Evolutionary conservation across 1,140 invertebrate genomes (phyloP).

Genomic region (Drosophila asahinai): DNA sequence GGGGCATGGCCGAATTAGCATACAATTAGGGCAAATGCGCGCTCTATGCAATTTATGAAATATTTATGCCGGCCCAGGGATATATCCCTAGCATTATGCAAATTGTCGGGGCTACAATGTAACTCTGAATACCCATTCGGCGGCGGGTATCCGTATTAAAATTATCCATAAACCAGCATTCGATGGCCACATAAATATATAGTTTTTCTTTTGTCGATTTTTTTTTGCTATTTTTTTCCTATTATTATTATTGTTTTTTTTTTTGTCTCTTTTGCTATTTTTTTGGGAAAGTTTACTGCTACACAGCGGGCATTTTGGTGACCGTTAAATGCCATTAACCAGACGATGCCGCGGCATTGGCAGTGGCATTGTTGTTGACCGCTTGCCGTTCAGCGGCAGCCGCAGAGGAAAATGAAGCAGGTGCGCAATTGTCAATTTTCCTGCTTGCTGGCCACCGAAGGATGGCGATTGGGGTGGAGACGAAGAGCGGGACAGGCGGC

Average conservation of each 20-base stretch:
- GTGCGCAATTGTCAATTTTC: slow-evolving; percentile 83
- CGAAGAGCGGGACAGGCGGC: slow-evolving; percentile 8
- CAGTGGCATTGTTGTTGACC: slow-evolving; percentile 71
- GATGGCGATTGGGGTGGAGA: slow-evolving; percentile 18
- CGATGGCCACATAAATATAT: slow-evolving; percentile 47
- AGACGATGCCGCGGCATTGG: slow-evolving; percentile 72
- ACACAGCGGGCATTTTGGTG: slow-evolving; percentile 76
- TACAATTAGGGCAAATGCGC: slow-evolving; percentile 77
- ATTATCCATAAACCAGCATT: slow-evolving; percentile 41
- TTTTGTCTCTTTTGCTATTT: slow-evolving; percentile 41
- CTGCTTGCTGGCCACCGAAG: slow-evolving; percentile 50
- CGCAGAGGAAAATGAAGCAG: slow-evolving; percentile 76
- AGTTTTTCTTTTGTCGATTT: slow-evolving; percentile 32
- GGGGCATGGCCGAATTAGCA: slow-evolving; percentile 64
- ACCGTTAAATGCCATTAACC: slow-evolving; percentile 83
- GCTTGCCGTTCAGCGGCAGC: slow-evolving; percentile 42
- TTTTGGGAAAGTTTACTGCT: slow-evolving; percentile 81
- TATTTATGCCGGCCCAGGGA: slow-evolving; percentile 53
- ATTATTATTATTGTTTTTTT: slow-evolving; percentile 32
- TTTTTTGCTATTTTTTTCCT: slow-evolving; percentile 24
- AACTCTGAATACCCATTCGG: slow-evolving; percentile 20
- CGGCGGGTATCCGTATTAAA: slow-evolving; percentile 36
- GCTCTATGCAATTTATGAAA: slow-evolving; percentile 69
- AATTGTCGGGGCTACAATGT: slow-evolving; percentile 50
- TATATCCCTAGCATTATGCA: slow-evolving; percentile 62